A percentile compares a stretch with the other conserved stretches of the same genome.
Conservation (phyloP, 2,888 invertebrate genomes). For the Gortyna flavago region DNA sequence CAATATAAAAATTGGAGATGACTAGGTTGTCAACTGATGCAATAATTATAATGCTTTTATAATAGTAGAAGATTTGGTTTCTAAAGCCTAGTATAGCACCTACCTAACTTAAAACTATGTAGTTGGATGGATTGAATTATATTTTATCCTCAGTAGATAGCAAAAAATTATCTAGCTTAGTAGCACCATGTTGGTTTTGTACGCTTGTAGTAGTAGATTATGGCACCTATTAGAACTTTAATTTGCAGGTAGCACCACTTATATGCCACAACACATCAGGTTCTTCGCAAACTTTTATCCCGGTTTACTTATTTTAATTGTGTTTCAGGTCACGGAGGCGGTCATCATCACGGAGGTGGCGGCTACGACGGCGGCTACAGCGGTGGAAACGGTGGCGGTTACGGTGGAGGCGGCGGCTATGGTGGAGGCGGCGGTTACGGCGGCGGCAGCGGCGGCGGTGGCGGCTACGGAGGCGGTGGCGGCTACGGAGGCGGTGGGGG, state of each 20-base stretch:
- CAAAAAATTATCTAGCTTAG: neutral
- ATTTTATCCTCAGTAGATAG: neutral
- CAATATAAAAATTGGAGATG: slow-evolving; percentile 7
- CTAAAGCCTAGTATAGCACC: neutral
- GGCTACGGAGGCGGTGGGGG: slow-evolving; percentile 65
- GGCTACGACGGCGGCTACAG: slow-evolving; percentile 34
- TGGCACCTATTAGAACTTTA: neutral
- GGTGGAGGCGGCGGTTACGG: slow-evolving; percentile 42
- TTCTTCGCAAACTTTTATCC: neutral
- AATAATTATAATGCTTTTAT: neutral
- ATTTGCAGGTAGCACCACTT: neutral
- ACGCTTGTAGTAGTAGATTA: slow-evolving; percentile 1
- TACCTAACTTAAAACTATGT: neutral
- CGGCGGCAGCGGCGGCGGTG: neutral
- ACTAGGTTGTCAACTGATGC: slow-evolving; percentile 2
- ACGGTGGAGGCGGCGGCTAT: slow-evolving; percentile 31
- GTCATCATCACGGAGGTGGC: slow-evolving; percentile 43
- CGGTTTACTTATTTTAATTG: slow-evolving; percentile 15
- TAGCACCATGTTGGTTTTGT: neutral
- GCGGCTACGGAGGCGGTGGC: slow-evolving; percentile 49
- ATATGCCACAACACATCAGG: neutral
- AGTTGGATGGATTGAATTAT: neutral
- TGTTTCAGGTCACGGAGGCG: slow-evolving; percentile 35
- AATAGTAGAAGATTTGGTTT: slow-evolving; percentile 5
- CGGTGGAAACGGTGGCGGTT: slow-evolving; percentile 54